Evolutionary conservation across 2,113 vertebrate species (phyloP).

Genomic region (Micronycteris hirsuta): DNA sequence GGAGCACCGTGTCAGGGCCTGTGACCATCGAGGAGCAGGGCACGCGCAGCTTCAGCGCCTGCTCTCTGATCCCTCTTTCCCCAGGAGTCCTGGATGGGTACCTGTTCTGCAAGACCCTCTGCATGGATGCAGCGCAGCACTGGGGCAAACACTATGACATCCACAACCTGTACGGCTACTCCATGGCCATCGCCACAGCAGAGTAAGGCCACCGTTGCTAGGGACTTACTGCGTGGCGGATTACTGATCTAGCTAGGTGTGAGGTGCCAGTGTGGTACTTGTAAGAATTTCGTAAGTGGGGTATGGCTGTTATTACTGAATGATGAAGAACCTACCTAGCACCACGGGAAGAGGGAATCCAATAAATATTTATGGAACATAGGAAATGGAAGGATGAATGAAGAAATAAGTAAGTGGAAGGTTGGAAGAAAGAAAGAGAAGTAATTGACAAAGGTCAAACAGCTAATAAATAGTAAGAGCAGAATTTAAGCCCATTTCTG

Average conservation of each 20-base stretch:
- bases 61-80: neutral
- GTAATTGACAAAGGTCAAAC: neutral
- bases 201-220: slow-evolving; percentile 80
- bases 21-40: neutral
- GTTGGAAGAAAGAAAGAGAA: neutral
- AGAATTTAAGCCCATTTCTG: neutral
- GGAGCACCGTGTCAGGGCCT: neutral
- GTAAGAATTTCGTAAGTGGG: neutral
- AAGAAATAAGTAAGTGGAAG: neutral
- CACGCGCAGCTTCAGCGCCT: neutral
- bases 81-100: slow-evolving; percentile 87
- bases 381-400: neutral
- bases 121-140: slow-evolving; percentile 92
- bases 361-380: neutral
- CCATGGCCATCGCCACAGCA: slow-evolving; percentile 89
- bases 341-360: neutral
- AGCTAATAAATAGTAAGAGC: neutral
- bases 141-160: slow-evolving; percentile 96
- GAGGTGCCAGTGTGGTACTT: neutral
- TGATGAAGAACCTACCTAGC: neutral
- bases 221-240: too few relatives aligned
- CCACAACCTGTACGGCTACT: slow-evolving; percentile 95
- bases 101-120: slow-evolving; percentile 91
- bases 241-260: neutral
- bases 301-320: neutral